Base-by-base conservation (phyloP, 2,797 vertebrate genomes). In the Sebastolobus alascanus region DNA sequence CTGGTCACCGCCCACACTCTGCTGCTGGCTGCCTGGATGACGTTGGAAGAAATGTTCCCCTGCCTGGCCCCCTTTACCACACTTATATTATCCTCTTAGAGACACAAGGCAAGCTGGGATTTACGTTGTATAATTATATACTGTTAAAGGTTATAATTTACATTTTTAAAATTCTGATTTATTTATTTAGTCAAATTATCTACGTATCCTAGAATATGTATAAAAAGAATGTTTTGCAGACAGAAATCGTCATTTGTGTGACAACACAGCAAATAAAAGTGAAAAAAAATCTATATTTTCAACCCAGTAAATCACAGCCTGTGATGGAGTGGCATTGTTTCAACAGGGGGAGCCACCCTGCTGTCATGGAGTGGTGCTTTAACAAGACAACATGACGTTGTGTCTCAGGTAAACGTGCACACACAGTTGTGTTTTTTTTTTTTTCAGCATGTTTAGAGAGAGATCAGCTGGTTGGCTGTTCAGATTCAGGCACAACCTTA, bases 1-100 rank as follows among this genome's bases (percentile, higher is more conserved):
- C 86, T 90, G 85, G 87, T 91, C 56, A 31, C 73, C 87, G 68
- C 87, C 89, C 87, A 83, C 85, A 80, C 76, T 87, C 70, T 73
- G 77, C 38, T 73, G 77, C 38, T 73, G 74, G 84, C 76, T 74
- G 77, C 64, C 70, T 16, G 56, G n/a, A 79, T 64, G 35, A 81
- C 35, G 80, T 0, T 69, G 82, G 82, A 40, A 73, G 52, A 85
- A 77, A 85, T 77, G 31, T 65, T 61, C 63, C 71, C 54, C 65
- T 65, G 70, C 61, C 63, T 33, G 50, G 67, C 75, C 83, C 35
- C 65, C 35, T 73, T 81, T 64, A 76, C 73, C 61, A 79, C 76
- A 78, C 77, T 68, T 63, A 63, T 58, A 82, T 89, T 84, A 85
- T 73, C 73, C 75, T 82, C 68, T 88, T 59, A 71, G 27, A 82